A percentile compares a stretch with the other conserved stretches of the same genome.
Conservation (phyloP, 53 echinoderm and acorn worm species). For the Crossaster papposus region DNA sequence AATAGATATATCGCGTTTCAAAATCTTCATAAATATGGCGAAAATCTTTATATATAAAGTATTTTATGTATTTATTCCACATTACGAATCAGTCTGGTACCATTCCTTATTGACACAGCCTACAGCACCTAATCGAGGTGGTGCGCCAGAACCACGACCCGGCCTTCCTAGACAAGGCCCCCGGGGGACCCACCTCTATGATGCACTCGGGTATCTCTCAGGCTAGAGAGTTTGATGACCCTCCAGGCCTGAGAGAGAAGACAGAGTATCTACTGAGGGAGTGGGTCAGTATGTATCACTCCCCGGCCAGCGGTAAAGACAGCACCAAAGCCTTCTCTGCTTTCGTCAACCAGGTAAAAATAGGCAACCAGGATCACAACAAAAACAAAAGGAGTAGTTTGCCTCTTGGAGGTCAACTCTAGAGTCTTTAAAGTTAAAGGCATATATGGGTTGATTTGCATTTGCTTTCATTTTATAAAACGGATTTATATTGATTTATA, state of each 20-base stretch:
- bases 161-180: constrained; percentile 96
- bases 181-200: constrained; percentile 98
- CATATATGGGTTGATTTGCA: no score
- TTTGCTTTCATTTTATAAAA: no score
- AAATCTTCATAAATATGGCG: no score
- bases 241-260: constrained; percentile 96
- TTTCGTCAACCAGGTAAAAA: constrained; percentile 91
- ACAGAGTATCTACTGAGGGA: constrained; percentile 98
- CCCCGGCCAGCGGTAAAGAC: constrained; percentile 94
- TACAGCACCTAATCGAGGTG: constrained; percentile 91
- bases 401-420: no score
- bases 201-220: constrained; percentile 99
- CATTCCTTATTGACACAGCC: constrained; percentile 31
- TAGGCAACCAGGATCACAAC: no score
- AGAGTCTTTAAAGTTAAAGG: no score
- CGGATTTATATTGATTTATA: no score
- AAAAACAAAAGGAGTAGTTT: no score
- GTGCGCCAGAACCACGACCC: constrained; percentile 97
- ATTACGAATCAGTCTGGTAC: background rate
- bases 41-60: no score
- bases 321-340: constrained; percentile 98
- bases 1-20: no score
- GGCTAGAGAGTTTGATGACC: constrained; percentile 98
- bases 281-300: constrained; percentile 99
- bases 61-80: background rate